Percentiles rank a stretch among this genome's conserved stretches.
These are phyloP conservation scores for Mantis religiosa DNA, from an alignment of 2,888 invertebrate species.

Conservation along the genomic window DNA sequence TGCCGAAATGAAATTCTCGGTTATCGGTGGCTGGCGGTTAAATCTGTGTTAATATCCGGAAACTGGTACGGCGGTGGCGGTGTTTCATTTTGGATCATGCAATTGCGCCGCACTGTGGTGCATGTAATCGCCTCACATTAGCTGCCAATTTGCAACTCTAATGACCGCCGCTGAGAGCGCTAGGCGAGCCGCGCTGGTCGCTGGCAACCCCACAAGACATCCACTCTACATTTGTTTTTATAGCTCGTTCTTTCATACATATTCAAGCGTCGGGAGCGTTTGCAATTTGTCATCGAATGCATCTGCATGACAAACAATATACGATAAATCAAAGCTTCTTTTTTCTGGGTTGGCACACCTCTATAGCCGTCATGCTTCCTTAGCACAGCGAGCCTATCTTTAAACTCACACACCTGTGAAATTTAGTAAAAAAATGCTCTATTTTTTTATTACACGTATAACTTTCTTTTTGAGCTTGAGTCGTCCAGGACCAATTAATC, in stretches of 20 bases:
- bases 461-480: too few relatives aligned
- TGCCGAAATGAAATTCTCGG: conserved; percentile 25
- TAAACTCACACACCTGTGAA: too few relatives aligned
- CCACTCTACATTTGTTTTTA: background rate
- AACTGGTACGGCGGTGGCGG: background rate
- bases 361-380: too few relatives aligned
- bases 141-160: conserved; percentile 26
- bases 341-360: background rate
- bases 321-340: background rate
- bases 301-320: background rate
- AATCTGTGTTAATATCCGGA: conserved; percentile 29
- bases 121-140: conserved; percentile 26
- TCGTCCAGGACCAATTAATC: too few relatives aligned
- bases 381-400: too few relatives aligned
- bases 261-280: background rate
- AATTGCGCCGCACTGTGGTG: conserved; percentile 12
- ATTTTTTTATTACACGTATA: too few relatives aligned
- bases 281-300: background rate
- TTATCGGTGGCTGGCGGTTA: conserved; percentile 24
- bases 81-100: conserved; percentile 22
- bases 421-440: too few relatives aligned
- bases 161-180: conserved; percentile 2
- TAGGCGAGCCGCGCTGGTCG: background rate
- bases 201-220: background rate
- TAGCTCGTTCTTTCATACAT: background rate